Percentiles rank a stretch among this genome's conserved stretches.
Evolutionary conservation across 2,113 vertebrate species (phyloP).

Genomic region (Odontesthes bonariensis): DNA sequence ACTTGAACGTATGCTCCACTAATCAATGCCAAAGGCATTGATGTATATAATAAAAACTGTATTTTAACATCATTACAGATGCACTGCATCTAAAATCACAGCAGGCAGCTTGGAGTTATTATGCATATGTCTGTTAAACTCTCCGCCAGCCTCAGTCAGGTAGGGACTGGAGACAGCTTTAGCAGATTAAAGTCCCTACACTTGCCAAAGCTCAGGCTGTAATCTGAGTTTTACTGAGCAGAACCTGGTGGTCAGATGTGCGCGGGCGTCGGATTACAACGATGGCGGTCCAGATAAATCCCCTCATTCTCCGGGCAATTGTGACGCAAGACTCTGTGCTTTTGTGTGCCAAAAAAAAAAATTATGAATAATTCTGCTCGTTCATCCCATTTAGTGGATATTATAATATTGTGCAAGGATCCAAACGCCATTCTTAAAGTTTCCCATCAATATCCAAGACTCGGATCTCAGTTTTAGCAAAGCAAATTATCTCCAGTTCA

Average conservation of each 20-base stretch:
- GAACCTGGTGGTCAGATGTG: slow-evolving; percentile 57
- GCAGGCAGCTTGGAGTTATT: slow-evolving; percentile 21
- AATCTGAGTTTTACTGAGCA: slow-evolving; percentile 70
- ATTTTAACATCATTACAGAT: slow-evolving; percentile 5
- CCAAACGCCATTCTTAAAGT: slow-evolving; percentile 7
- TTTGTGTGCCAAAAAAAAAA: background rate
- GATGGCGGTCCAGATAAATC: slow-evolving; percentile 64
- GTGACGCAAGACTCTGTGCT: background rate
- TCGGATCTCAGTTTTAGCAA: slow-evolving; percentile 46
- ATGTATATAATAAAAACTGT: background rate
- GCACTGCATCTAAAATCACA: slow-evolving; percentile 33
- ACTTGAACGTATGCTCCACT: slow-evolving; percentile 13
- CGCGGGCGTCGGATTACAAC: slow-evolving; percentile 64
- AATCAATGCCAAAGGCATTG: slow-evolving; percentile 26
- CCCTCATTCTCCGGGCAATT: slow-evolving; percentile 16
- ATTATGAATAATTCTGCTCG: background rate
- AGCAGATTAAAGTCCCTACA: slow-evolving; percentile 66
- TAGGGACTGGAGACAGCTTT: slow-evolving; percentile 50
- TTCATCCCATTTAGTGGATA: slow-evolving; percentile 11
- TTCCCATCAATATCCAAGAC: slow-evolving; percentile 24
- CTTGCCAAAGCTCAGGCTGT: slow-evolving; percentile 54
- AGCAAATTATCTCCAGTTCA: slow-evolving; percentile 35
- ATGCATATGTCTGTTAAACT: slow-evolving; percentile 19
- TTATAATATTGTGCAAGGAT: slow-evolving; percentile 13
- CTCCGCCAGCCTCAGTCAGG: slow-evolving; percentile 19